Base-by-base conservation (phyloP, 2,888 invertebrate species). In the Andrena flavipes region DNA sequence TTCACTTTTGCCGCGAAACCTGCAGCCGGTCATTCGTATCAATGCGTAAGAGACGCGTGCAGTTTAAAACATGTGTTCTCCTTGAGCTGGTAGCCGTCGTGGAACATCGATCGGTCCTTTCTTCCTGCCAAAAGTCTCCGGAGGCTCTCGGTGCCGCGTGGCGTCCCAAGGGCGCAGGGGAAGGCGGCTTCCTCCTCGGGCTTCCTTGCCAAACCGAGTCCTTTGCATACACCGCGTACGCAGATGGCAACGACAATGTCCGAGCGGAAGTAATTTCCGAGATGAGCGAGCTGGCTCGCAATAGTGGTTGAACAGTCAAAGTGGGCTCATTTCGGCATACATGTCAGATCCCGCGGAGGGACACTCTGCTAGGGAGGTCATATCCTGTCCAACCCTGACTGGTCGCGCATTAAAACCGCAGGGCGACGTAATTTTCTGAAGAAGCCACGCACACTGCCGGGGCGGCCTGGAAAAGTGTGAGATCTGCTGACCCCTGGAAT, bases 291-390 rank as follows among this genome's bases (percentile, higher is more conserved):
- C 77, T 87, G 89, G 90, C 91, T 92, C 89, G 93, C 91, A 92
- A 93, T 93, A 93, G 92, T 93, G 93, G 91, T 92, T 93, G 92
- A 93, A 93, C 94, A 92, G 93, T 93, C 93, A 94, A 94, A 94
- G 94, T 93, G 93, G 93, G 89, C 92, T 94, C 92, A 92, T 94
- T 94, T 94, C 84, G 91, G 91, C 87, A 88, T 88, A 82, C 86
- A 87, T 72, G 82, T 75, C 79, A 78, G 81, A 80, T 84, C 74
- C 74, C 68, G 86, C 86, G 88, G 91, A 91, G 90, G 91, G 91
- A 90, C 89, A 88, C 88, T 87, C 86, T 82, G 84, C 84, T 42
- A 79, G 90, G 87, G 89, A 92, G 92, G 93, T 94, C 93, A 94
- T 94, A 94, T 94, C 94, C 94, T 93, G 94, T 93, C 90, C 91